Percentiles rank a stretch among this genome's conserved stretches.
Conservation (phyloP, 1,140 invertebrate genomes). For the Leptoteleia sp. region DNA sequence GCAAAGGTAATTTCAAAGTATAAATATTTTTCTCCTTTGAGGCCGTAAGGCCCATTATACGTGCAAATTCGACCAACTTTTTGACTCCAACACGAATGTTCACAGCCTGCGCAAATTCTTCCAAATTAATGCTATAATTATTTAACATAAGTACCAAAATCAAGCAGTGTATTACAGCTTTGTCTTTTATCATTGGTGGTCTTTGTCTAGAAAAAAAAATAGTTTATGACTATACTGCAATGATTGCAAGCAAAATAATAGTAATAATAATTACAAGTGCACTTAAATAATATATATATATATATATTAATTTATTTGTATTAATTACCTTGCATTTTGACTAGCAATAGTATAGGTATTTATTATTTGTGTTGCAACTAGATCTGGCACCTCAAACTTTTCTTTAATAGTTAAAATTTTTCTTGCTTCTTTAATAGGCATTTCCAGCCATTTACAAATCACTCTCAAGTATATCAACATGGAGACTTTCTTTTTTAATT, state of each 20-base stretch:
- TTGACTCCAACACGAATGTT: slow-evolving; percentile 73
- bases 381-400: slow-evolving; percentile 64
- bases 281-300: too few relatives aligned
- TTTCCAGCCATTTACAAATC: slow-evolving; percentile 74
- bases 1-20: slow-evolving; percentile 79
- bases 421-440: slow-evolving; percentile 74
- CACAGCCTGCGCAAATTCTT: slow-evolving; percentile 74
- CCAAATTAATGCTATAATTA: slow-evolving; percentile 78
- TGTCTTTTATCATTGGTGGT: slow-evolving; percentile 79
- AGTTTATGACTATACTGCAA: slow-evolving; percentile 58
- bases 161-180: slow-evolving; percentile 79
- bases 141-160: slow-evolving; percentile 77
- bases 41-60: slow-evolving; percentile 74
- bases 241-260: neutral
- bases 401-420: slow-evolving; percentile 69
- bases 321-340: too few relatives aligned
- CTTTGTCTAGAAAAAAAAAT: too few relatives aligned
- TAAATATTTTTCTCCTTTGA: slow-evolving; percentile 75
- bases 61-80: slow-evolving; percentile 78
- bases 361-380: slow-evolving; percentile 65
- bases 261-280: slow-evolving; percentile 10
- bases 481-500: slow-evolving; percentile 70
- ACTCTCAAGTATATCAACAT: slow-evolving; percentile 79
- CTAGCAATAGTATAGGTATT: too few relatives aligned
- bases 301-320: too few relatives aligned